Conservation (phyloP, 2,888 invertebrate species). For the Metacarcinus magister region DNA sequence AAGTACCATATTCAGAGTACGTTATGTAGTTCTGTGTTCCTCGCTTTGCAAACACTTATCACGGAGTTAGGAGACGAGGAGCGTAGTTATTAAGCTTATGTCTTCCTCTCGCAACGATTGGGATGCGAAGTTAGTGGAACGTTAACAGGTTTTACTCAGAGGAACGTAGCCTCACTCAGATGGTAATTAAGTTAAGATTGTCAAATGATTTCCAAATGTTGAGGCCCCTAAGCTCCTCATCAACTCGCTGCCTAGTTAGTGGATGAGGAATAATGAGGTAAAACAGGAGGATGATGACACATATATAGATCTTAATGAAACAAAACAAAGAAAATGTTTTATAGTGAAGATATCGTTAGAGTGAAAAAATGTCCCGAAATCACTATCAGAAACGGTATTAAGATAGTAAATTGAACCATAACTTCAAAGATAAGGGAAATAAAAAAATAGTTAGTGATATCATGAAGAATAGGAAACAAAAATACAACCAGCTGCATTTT, state of each 20-base stretch:
- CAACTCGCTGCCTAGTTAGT: background rate
- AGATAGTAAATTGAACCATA: no score
- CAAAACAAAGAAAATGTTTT: no score
- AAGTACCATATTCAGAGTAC: background rate
- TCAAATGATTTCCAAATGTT: background rate
- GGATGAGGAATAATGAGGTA: background rate
- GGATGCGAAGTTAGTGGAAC: background rate
- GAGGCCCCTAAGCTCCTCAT: background rate
- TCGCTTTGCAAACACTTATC: background rate
- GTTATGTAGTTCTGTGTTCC: background rate
- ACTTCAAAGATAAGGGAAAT: no score
- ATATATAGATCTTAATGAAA: no score
- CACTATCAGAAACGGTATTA: no score
- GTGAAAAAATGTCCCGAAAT: no score
- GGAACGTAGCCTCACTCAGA: background rate
- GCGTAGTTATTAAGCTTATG: background rate
- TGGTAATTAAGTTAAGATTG: background rate
- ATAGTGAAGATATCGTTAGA: no score
- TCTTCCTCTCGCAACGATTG: background rate
- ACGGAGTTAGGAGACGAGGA: background rate
- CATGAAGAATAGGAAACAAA: no score
- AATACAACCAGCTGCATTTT: no score
- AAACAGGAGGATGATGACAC: background rate
- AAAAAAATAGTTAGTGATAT: no score
- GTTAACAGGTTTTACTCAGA: background rate